Conservation (phyloP, 1,140 invertebrate species). For the Bombus pyrosoma region DNA sequence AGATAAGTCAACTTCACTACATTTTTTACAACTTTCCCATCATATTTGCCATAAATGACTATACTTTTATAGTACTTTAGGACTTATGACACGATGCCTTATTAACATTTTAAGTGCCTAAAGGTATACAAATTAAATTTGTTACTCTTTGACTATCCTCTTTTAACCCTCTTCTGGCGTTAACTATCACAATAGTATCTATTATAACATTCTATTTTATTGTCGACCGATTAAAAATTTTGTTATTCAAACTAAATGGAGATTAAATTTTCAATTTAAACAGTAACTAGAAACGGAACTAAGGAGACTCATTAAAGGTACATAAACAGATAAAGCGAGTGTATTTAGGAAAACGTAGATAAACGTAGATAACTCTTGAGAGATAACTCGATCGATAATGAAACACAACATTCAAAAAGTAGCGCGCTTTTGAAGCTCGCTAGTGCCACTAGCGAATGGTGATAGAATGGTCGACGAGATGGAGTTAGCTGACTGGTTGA, state of each 20-base stretch:
- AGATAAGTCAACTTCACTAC: background rate
- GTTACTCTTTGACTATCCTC: too few relatives aligned
- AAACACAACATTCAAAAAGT: background rate
- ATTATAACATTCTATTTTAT: too few relatives aligned
- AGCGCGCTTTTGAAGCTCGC: background rate
- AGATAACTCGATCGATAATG: background rate
- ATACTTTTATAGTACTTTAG: too few relatives aligned
- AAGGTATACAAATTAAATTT: too few relatives aligned
- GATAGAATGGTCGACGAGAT: conserved; percentile 33
- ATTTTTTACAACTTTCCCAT: too few relatives aligned
- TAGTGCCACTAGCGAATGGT: background rate
- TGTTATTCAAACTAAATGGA: background rate
- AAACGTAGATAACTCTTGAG: background rate
- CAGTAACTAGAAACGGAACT: too few relatives aligned
- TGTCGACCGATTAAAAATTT: too few relatives aligned
- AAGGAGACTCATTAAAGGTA: background rate
- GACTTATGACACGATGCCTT: too few relatives aligned
- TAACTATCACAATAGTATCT: too few relatives aligned
- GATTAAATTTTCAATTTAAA: background rate
- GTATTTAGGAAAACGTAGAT: background rate
- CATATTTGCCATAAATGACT: too few relatives aligned
- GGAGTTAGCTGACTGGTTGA: conserved; percentile 39
- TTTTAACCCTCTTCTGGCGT: too few relatives aligned
- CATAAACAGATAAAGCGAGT: background rate
- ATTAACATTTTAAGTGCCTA: too few relatives aligned